Conservation (phyloP, 1,140 invertebrate species). For the Lepeophtheirus salmonis region DNA sequence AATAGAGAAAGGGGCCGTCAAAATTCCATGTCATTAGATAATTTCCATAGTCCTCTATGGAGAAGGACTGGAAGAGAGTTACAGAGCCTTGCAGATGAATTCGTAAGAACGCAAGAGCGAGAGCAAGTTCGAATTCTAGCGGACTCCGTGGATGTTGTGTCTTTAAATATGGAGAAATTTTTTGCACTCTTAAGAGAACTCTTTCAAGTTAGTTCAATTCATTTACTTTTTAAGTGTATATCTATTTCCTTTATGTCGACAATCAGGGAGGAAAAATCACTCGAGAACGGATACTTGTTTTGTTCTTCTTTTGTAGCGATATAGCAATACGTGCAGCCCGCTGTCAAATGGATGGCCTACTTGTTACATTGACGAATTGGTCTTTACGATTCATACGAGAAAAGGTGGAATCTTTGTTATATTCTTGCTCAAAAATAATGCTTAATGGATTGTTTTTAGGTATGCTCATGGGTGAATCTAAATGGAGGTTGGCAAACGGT, state of each 20-base stretch:
- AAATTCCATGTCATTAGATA: background rate
- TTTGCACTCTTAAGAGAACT: conserved; percentile 20
- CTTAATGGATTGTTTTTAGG: background rate
- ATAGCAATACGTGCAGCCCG: conserved; percentile 26
- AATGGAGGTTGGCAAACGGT: conserved; percentile 8
- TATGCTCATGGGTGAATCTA: conserved; percentile 1
- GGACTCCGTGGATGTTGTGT: conserved; percentile 22
- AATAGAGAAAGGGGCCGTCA: background rate
- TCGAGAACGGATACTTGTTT: conserved; percentile 27
- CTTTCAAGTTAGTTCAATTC: conserved; percentile 20
- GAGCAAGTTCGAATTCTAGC: conserved; percentile 24
- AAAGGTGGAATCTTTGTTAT: conserved; percentile 19
- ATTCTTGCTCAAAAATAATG: background rate
- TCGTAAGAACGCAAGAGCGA: conserved; percentile 25
- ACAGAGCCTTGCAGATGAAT: conserved; percentile 26
- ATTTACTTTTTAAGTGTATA: too few species aligned
- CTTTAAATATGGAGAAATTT: conserved; percentile 21
- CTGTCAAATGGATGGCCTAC: conserved; percentile 18
- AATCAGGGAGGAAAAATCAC: conserved; percentile 24
- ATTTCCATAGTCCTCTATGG: conserved; percentile 21
- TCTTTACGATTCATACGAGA: conserved; percentile 25
- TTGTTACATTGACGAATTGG: conserved; percentile 26
- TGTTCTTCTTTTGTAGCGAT: conserved; percentile 32
- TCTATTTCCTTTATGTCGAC: conserved; percentile 21
- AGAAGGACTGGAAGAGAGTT: conserved; percentile 26